Percentiles rank a stretch among this genome's conserved stretches.
Evolutionary conservation across 2,113 vertebrate species (phyloP).

Genomic region (Syngnathus typhle): DNA sequence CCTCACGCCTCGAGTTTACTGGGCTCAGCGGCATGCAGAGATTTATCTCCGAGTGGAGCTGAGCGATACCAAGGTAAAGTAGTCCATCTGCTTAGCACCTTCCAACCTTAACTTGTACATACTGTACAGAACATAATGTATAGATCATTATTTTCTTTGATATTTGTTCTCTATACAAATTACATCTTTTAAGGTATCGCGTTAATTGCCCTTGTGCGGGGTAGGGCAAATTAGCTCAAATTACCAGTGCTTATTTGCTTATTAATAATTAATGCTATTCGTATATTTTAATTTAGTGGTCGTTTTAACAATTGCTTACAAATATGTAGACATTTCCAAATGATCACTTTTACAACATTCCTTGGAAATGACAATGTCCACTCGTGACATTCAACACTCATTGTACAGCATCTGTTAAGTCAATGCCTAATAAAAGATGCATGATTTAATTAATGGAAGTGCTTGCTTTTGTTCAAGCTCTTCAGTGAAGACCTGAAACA

Average conservation of each 20-base stretch:
- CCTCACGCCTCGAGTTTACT: slow-evolving; percentile 88
- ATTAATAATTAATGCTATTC: no score
- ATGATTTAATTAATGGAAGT: slow-evolving; percentile 34
- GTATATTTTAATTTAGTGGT: no score
- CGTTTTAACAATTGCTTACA: neutral
- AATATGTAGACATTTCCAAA: neutral
- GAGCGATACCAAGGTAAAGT: slow-evolving; percentile 82
- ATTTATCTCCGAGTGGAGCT: slow-evolving; percentile 89
- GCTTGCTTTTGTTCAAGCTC: slow-evolving; percentile 37
- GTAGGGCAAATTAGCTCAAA: neutral
- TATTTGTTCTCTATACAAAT: neutral
- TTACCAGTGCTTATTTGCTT: neutral
- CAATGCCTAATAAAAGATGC: slow-evolving; percentile 45
- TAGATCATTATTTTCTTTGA: no score
- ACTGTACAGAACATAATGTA: no score
- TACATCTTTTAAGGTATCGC: neutral
- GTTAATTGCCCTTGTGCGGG: no score
- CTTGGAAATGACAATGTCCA: neutral
- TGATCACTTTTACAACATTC: no score
- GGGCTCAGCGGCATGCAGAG: slow-evolving; percentile 88
- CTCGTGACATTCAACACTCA: neutral
- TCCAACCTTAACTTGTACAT: neutral
- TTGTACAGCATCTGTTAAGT: slow-evolving; percentile 28
- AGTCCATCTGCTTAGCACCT: neutral
- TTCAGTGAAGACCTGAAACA: slow-evolving; percentile 7